phyloP scores from a whole-genome alignment of 2,113 vertebrate genomes.

The Chionodraco myersi region DNA sequence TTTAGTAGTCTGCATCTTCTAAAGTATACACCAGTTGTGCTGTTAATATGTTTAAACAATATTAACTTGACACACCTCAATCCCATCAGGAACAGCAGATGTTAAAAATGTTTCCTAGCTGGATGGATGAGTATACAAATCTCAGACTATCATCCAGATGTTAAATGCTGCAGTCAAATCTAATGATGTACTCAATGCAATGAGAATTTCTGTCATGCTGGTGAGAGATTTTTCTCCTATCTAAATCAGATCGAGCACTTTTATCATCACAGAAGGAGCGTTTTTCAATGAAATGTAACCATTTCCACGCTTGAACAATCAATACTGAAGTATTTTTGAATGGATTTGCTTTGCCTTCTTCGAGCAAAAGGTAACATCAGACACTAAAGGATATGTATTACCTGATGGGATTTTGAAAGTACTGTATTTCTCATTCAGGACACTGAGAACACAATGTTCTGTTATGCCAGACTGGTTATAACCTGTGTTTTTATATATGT shows the following conservation, averaged over 20 bases:
- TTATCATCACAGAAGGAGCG: slow-evolving; percentile 33
- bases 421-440: slow-evolving; percentile 60
- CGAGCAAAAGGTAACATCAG: slow-evolving; percentile 42
- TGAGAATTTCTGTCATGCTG: slow-evolving; percentile 4
- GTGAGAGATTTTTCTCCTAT: slow-evolving; percentile 27
- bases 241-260: slow-evolving; percentile 64
- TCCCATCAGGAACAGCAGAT: too few species aligned
- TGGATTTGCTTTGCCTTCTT: slow-evolving; percentile 42
- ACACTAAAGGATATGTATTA: slow-evolving; percentile 64
- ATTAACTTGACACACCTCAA: not conserved
- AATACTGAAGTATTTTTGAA: slow-evolving; percentile 46
- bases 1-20: slow-evolving; percentile 27
- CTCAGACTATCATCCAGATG: not conserved
- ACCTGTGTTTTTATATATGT: slow-evolving; percentile 58
- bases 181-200: not conserved
- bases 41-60: slow-evolving; percentile 3
- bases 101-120: not conserved
- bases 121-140: slow-evolving; percentile 18
- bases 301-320: slow-evolving; percentile 75
- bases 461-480: slow-evolving; percentile 56
- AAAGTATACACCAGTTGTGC: slow-evolving; percentile 13
- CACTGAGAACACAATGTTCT: slow-evolving; percentile 20
- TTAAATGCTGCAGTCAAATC: not conserved
- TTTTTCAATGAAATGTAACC: slow-evolving; percentile 25
- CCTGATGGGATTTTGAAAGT: slow-evolving; percentile 47